Percentiles rank a stretch among this genome's conserved stretches.
These are phyloP conservation scores for Mystacornis crossleyi DNA, from an alignment of 2,113 vertebrate genomes.

Conservation along the genomic window DNA sequence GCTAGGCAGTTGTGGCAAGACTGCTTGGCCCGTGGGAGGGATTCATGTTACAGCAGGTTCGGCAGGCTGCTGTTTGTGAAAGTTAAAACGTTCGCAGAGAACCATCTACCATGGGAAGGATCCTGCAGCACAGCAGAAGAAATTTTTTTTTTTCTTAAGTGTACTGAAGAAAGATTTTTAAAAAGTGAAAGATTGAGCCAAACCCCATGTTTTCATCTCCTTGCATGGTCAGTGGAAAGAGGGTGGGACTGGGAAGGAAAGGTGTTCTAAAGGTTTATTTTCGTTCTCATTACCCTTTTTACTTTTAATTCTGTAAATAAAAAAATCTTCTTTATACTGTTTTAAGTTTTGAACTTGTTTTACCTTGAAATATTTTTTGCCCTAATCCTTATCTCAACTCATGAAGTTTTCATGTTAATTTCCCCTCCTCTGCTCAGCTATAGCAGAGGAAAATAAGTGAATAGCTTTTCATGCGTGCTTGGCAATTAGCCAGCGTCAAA, in stretches of 20 bases:
- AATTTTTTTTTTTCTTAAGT: not conserved
- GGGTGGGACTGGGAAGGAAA: not conserved
- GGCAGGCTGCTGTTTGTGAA: not conserved
- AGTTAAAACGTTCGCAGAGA: not conserved
- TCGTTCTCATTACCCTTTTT: not conserved
- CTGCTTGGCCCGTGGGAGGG: not conserved
- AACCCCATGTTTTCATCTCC: not conserved
- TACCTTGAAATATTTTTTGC: not conserved
- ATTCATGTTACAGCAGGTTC: not conserved
- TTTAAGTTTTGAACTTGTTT: not conserved
- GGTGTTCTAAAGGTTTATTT: not conserved
- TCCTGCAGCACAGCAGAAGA: not conserved
- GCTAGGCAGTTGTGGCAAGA: not conserved
- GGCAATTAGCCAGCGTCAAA: not conserved
- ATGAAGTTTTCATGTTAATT: not conserved
- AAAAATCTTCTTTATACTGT: not conserved
- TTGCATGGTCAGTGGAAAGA: accelerated
- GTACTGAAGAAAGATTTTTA: not conserved
- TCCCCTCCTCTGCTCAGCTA: not conserved
- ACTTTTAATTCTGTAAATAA: not conserved
- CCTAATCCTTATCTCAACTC: not conserved
- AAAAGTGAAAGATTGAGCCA: not conserved
- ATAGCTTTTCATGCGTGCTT: not conserved
- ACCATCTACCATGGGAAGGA: not conserved
- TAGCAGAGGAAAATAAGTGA: not conserved